These are phyloP conservation scores for Malacosoma neustria DNA, from an alignment of 2,888 invertebrate genomes.

Conservation along the genomic window DNA sequence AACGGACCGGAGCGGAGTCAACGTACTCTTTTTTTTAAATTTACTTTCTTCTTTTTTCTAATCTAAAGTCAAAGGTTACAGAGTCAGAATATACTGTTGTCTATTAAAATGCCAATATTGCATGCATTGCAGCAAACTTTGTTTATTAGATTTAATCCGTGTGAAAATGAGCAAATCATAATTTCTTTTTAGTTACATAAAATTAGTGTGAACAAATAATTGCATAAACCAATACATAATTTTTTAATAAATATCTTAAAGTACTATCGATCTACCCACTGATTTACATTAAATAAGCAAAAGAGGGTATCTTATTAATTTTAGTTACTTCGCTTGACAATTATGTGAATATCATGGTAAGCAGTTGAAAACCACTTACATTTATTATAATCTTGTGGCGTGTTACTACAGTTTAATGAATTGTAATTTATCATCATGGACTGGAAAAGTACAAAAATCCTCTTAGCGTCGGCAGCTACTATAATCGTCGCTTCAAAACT, in stretches of 20 bases:
- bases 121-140: too few relatives aligned
- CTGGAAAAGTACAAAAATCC: slow-evolving; percentile 58
- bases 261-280: too few relatives aligned
- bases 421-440: slow-evolving; percentile 35
- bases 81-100: too few relatives aligned
- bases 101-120: too few relatives aligned
- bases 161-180: too few relatives aligned
- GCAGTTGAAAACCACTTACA: slow-evolving; percentile 23
- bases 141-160: too few relatives aligned
- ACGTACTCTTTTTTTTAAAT: too few relatives aligned
- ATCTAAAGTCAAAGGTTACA: neutral
- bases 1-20: too few relatives aligned
- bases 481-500: slow-evolving; percentile 54
- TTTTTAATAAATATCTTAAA: too few relatives aligned
- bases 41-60: slow-evolving; percentile 21
- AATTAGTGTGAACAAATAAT: too few relatives aligned
- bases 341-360: slow-evolving; percentile 61
- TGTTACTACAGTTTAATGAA: slow-evolving; percentile 11
- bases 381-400: slow-evolving; percentile 22
- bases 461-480: slow-evolving; percentile 59
- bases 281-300: neutral
- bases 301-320: slow-evolving; percentile 29
- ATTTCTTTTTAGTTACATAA: too few relatives aligned
- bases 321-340: slow-evolving; percentile 11
- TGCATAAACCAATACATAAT: too few relatives aligned